Base-by-base conservation (phyloP, 37 sponge, comb jelly and placozoan species). In the Oscarella lobularis region DNA sequence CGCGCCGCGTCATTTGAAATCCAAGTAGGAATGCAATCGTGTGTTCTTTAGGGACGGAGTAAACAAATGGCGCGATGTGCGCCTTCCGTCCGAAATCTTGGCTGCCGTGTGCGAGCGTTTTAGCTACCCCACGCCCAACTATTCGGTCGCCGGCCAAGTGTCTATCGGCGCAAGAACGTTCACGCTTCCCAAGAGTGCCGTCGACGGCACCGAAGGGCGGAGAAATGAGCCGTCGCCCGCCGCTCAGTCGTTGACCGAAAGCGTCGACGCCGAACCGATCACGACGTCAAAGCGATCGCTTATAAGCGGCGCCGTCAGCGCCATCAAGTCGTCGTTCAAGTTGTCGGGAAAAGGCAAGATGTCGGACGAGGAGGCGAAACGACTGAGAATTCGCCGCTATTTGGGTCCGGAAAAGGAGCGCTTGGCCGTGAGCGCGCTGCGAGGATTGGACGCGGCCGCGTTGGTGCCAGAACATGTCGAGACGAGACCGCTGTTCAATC, bases 391-490 rank as follows among this genome's bases (percentile, higher is more conserved):
- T 72, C 82, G 72, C 68, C 5, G 67, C 40, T 83, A 87, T 33
- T 66, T 87, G 35, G 91, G 91, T 20, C 74, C 72, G 14, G 76
- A 76, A 0, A 86, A 98, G 75, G 92, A 98, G 81, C 81, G 95
- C 1, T 79, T 98, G 36, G 95, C 99, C 29, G 76, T 98, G 74
- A 80, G 92, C 66, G 67, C 90, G 36, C 87, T 98, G 34, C 82
- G 74, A 30, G 67, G 84, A n/a, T 39, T 77, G 31, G 60, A 48
- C 20, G 14, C 60, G 20, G 73, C 78, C 40, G 86, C 82, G 6
- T 76, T 94, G 3, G 95, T 98, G 14, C 95, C 99, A 0, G 99
- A 98, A 73, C 99, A 98, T 41, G 70, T 98, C 0, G 99, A 98
- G 77, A 84, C 81, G 54, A 79, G 99, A 35, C 86, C 91, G n/a